Percentiles rank a stretch among this genome's conserved stretches.
Conservation (phyloP, 2,888 invertebrate genomes). For the Teleogryllus oceanicus region DNA sequence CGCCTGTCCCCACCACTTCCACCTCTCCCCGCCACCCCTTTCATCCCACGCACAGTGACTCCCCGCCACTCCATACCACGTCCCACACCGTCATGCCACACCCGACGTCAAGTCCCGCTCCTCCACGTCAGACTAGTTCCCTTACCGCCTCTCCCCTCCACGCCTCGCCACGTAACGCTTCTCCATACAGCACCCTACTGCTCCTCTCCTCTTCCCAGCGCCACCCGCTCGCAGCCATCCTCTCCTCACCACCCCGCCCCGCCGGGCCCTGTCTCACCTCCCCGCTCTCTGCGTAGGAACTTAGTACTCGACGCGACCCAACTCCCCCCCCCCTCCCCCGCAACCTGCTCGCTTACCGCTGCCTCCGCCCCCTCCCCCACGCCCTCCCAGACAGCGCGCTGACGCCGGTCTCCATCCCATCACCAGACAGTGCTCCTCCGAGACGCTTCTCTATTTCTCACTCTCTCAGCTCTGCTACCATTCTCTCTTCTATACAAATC, state of each 20-base stretch:
- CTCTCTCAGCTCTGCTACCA: neutral
- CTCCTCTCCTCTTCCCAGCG: neutral
- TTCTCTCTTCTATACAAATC: no score
- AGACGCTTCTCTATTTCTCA: neutral
- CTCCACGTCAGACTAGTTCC: no score
- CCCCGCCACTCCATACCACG: no score
- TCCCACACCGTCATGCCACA: no score
- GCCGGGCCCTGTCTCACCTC: neutral
- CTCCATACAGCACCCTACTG: neutral
- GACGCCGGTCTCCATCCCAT: neutral
- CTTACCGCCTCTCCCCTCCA: neutral
- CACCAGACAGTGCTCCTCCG: neutral
- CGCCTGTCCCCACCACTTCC: no score
- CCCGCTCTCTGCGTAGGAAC: neutral
- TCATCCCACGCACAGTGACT: no score
- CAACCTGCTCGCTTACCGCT: neutral
- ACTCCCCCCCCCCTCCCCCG: neutral
- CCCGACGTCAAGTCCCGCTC: no score
- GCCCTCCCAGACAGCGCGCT: no score
- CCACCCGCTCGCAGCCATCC: neutral
- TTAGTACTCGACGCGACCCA: slow-evolving; percentile 8
- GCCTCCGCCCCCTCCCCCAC: no score
- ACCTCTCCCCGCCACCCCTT: no score
- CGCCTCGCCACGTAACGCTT: neutral
- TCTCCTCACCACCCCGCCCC: neutral